Percentiles rank a stretch among this genome's conserved stretches.
Conservation (phyloP, 1,140 invertebrate genomes). For the Probaryconus sp. region DNA sequence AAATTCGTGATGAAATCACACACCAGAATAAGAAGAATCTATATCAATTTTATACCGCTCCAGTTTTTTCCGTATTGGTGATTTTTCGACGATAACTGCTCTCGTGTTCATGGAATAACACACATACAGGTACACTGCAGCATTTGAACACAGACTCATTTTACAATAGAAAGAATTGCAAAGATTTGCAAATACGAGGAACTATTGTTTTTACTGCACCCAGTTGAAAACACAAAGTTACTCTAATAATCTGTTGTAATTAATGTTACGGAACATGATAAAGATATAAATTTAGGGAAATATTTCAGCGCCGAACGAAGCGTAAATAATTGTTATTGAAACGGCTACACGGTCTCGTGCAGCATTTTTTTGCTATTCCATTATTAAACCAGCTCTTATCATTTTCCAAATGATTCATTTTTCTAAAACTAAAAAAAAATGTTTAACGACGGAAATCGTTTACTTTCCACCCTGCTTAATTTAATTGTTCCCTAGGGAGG, state of each 20-base stretch:
- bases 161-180: neutral
- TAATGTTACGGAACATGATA: slow-evolving; percentile 47
- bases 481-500: too few relatives aligned
- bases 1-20: slow-evolving; percentile 19
- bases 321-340: slow-evolving; percentile 52
- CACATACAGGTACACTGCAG: neutral
- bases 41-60: slow-evolving; percentile 35
- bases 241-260: slow-evolving; percentile 49
- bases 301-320: neutral
- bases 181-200: slow-evolving; percentile 8
- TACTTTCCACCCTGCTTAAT: too few relatives aligned
- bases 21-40: slow-evolving; percentile 29
- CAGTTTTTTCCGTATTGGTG: slow-evolving; percentile 15
- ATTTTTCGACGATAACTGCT: slow-evolving; percentile 7
- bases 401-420: slow-evolving; percentile 2
- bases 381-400: too few relatives aligned
- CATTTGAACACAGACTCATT: neutral
- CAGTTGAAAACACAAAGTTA: slow-evolving; percentile 49
- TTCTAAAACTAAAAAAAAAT: too few relatives aligned
- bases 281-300: slow-evolving; percentile 6
- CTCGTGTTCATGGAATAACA: neutral
- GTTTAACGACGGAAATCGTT: too few relatives aligned
- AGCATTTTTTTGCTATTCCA: too few relatives aligned
- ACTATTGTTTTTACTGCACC: slow-evolving; percentile 46
- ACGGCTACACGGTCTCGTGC: slow-evolving; percentile 52